Percentiles rank a stretch among this genome's conserved stretches.
These are phyloP conservation scores for Pseudachorutes palmiensis DNA, from an alignment of 1,140 invertebrate species.

Conservation along the genomic window DNA sequence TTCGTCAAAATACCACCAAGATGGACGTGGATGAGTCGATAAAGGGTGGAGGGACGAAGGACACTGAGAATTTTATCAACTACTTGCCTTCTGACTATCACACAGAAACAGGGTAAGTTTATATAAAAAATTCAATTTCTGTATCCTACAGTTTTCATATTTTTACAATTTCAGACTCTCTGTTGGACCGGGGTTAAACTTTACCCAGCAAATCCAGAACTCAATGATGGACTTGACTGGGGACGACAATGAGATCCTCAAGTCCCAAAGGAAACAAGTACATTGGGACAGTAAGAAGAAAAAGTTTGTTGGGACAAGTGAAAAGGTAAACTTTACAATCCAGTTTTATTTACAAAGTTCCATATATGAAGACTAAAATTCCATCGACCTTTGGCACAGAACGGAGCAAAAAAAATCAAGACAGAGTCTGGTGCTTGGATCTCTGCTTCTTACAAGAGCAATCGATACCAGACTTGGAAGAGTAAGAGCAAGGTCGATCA, in stretches of 20 bases:
- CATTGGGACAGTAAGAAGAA: constrained; percentile 87
- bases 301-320: constrained; percentile 63
- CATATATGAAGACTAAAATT: no score
- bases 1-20: constrained; percentile 43
- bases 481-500: constrained; percentile 66
- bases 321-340: constrained; percentile 43
- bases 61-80: constrained; percentile 66
- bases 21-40: no score
- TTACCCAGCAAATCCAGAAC: constrained; percentile 60
- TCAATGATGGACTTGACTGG: constrained; percentile 69
- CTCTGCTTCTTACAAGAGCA: constrained; percentile 83
- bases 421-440: constrained; percentile 93
- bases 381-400: no score
- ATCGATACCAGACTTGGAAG: constrained; percentile 80
- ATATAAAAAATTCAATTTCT: constrained; percentile 8
- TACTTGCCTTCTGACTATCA: constrained; percentile 76
- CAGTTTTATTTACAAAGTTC: background rate
- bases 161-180: constrained; percentile 51
- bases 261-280: constrained; percentile 52
- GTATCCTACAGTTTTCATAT: constrained; percentile 5
- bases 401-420: constrained; percentile 66
- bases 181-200: constrained; percentile 53
- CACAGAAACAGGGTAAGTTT: constrained; percentile 70
- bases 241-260: constrained; percentile 60
- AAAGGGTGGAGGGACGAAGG: constrained; percentile 44